These are phyloP conservation scores for Eumerus sabulonum DNA, from an alignment of 2,888 invertebrate genomes.

Conservation along the genomic window DNA sequence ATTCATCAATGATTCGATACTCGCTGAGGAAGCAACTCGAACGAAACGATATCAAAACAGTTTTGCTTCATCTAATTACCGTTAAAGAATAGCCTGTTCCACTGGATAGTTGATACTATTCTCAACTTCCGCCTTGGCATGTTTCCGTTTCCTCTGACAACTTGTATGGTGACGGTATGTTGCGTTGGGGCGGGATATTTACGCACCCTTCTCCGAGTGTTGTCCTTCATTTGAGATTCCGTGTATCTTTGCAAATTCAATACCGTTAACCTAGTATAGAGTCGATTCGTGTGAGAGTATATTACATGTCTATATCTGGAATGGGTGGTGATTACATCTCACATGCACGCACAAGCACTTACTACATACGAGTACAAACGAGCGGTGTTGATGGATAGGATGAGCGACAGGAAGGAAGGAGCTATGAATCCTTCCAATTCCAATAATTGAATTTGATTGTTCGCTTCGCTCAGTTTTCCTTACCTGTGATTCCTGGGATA, in stretches of 20 bases:
- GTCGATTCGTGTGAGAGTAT: no score
- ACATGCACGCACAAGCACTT: conserved; percentile 1
- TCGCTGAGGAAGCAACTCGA: not conserved
- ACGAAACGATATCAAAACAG: conserved; percentile 50
- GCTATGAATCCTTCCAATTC: conserved; percentile 53
- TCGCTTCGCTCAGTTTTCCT: conserved; percentile 24
- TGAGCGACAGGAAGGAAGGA: not conserved
- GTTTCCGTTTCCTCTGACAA: not conserved
- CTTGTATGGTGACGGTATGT: not conserved
- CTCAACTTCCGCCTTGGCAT: no score
- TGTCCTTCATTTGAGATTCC: conserved; percentile 44
- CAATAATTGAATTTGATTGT: conserved; percentile 61
- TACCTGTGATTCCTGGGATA: no score
- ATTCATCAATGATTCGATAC: conserved; percentile 31
- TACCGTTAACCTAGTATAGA: conserved; percentile 47
- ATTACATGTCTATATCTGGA: conserved; percentile 18
- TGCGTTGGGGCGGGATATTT: conserved; percentile 13
- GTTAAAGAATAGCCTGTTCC: conserved; percentile 18
- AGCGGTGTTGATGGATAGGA: no score
- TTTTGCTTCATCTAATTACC: conserved; percentile 50
- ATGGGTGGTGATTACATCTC: conserved; percentile 16
- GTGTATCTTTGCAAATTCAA: conserved; percentile 48
- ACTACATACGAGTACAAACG: not conserved
- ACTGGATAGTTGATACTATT: no score
- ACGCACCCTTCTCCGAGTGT: conserved; percentile 42